These are phyloP conservation scores for Ciconia nigra DNA, from an alignment of 2,797 vertebrate species.

Conservation along the genomic window DNA sequence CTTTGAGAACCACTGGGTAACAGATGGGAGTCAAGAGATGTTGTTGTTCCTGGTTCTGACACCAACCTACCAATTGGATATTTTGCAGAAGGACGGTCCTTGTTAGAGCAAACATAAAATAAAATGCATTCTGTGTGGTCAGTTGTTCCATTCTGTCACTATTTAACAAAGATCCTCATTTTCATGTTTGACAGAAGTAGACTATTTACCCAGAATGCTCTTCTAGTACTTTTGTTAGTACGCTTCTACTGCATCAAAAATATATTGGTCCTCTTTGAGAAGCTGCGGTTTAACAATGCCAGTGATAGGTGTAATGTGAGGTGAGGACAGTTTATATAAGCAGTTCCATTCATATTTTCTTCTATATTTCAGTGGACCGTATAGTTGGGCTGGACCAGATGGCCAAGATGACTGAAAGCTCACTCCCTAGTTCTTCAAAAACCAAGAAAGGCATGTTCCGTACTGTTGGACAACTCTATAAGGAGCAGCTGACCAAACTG, in stretches of 20 bases:
- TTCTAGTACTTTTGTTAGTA: not conserved
- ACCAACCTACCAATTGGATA: not conserved
- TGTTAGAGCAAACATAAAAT: not conserved
- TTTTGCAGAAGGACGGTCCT: not conserved
- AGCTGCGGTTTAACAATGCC: not conserved
- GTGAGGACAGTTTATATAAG: not conserved
- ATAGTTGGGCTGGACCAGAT: conserved; percentile 96
- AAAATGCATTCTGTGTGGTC: not conserved
- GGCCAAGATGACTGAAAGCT: conserved; percentile 94
- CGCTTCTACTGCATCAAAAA: not conserved
- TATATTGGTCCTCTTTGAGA: not conserved
- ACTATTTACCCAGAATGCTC: not conserved
- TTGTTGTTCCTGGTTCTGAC: not conserved
- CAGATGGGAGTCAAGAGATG: not conserved
- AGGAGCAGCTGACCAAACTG: conserved; percentile 94
- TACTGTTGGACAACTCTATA: conserved; percentile 96
- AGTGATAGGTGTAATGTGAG: not conserved
- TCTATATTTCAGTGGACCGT: conserved; percentile 82
- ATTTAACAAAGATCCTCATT: not conserved
- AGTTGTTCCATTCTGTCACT: not conserved
- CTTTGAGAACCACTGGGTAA: not conserved
- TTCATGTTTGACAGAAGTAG: not conserved
- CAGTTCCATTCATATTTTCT: not conserved
- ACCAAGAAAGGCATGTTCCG: conserved; percentile 99
- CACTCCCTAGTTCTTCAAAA: conserved; percentile 88